Base-by-base conservation (phyloP, 2,113 vertebrate genomes). In the Mastomys coucha region DNA sequence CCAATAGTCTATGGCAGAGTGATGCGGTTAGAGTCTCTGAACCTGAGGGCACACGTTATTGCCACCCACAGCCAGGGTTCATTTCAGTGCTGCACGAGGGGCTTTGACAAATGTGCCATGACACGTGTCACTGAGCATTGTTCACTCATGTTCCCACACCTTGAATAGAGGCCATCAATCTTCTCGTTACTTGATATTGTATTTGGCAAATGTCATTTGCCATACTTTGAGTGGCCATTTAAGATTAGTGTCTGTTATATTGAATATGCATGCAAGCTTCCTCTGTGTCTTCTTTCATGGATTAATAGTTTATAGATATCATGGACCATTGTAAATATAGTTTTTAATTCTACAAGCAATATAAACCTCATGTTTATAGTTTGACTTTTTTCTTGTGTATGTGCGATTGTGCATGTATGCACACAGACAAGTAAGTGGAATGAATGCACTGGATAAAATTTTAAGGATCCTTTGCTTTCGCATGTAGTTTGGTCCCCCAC, bases 381-480 rank as follows among this genome's bases (percentile, higher is more conserved):
- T 96, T 90, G 33, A 67, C 22, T 89, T 88, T 80, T 77, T 86
- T 31, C 69, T 33, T 77, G 42, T 81, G 6, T 94, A n/a, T 67
- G 5, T 76, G 24, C 92, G 63, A 39, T 73, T 73, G 69, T 45
- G 70, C 49, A 10, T 67, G 7, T 89, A 1, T 88, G 19, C 87
- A 3, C 11, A 56, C 4, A 72, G 24, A 22, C 4, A 42, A 89
- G 75, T 90, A 87, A 65, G 0, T 76, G 75, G 73, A 92, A 49
- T 14, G 60, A 92, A 49, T 17, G 14, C 20, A 24, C 45, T 26
- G 53, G 87, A 84, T 91, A 49, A 90, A 94, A 60, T 67, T 24
- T 3, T 84, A 82, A 72, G 24, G 42, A 58, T 7, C 11, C 51
- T 87, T 80, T 96, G 92, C 51, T 89, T 93, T 33, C 11, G 91